Conservation (phyloP, 37 sponge, comb jelly and placozoan genomes). For the Chondrosia reniformis region DNA sequence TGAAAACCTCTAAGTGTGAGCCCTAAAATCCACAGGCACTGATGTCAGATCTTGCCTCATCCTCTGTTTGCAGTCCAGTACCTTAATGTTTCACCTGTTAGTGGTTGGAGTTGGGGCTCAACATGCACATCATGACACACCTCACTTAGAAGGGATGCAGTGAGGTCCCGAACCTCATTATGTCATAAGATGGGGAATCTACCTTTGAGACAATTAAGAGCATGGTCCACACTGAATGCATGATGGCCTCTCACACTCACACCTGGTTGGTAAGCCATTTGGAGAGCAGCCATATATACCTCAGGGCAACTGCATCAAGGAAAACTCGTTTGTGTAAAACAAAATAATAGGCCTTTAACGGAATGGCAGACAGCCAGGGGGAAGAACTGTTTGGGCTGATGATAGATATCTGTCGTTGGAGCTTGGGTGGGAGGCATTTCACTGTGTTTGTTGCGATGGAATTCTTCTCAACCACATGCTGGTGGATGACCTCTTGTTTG, state of each 20-base stretch:
- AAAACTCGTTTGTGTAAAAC: not conserved
- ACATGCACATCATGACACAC: too few species aligned
- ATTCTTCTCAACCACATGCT: not conserved
- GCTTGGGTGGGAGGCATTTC: not conserved
- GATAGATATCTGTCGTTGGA: not conserved
- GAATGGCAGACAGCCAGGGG: too few species aligned
- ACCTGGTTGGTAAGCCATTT: not conserved
- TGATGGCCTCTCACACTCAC: constrained; percentile 2
- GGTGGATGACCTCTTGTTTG: too few species aligned
- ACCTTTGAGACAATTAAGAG: constrained; percentile 9
- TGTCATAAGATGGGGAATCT: not conserved
- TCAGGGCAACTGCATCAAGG: not conserved
- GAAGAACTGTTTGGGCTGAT: constrained; percentile 1
- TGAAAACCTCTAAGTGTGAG: not conserved
- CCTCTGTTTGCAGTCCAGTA: not conserved
- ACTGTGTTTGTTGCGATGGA: not conserved
- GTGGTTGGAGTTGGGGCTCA: too few species aligned
- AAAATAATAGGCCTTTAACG: not conserved
- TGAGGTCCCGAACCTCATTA: constrained; percentile 4
- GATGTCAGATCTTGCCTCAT: too few species aligned
- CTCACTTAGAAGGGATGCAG: constrained; percentile 12
- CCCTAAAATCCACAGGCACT: not conserved
- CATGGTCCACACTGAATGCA: too few species aligned
- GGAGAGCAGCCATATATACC: constrained; percentile 1
- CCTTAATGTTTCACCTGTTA: too few species aligned